Base-by-base conservation (phyloP, 2,797 vertebrate species). In the Manis javanica region DNA sequence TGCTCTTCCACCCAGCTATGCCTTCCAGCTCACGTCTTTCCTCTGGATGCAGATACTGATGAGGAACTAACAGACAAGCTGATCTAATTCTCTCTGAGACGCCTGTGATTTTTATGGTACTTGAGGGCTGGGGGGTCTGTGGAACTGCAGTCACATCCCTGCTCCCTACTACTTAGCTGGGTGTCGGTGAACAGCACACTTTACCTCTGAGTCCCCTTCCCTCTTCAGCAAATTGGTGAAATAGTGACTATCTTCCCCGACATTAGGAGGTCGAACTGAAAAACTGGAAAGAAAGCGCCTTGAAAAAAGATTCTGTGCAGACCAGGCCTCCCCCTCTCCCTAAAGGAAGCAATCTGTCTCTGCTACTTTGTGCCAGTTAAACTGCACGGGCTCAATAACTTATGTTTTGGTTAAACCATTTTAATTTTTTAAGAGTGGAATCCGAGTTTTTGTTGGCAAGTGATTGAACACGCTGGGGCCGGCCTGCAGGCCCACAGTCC, bases 361-460 rank as follows among this genome's bases (percentile, higher is more conserved):
- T 46, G 61, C 83, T 93, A 46, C 71, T 26, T 72, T 29, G 34
- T 68, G 69, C 82, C 74, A 26, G 57, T 89, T 96, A 77, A 78
- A 93, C 31, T 66, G 81, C 19, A 34, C 21, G 3, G 79, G 86
- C 83, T 96, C 29, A 16, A 34, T 95, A 91, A 90, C 89, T 95
- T 75, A 39, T 7, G 29, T 51, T 96, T 95, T 88, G 53, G 82
- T 53, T 92, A 87, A 92, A 85, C 3, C 12, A 71, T 96, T 93
- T 87, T 61, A 31, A 85, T 61, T 96, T 92, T 97, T 88, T 84
- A 24, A 46, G 92, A 96, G 91, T 87, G 87, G 90, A 94, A 94
- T 97, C 93, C 4, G 46, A 94, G 93, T 91, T 96, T 97, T 96
- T 84, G 78, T 97, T 97, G 96, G 97, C 97, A 97, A 91, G 90